These are phyloP conservation scores for Sebastes iracundus DNA, from an alignment of 2,797 vertebrate species.

Conservation along the genomic window DNA sequence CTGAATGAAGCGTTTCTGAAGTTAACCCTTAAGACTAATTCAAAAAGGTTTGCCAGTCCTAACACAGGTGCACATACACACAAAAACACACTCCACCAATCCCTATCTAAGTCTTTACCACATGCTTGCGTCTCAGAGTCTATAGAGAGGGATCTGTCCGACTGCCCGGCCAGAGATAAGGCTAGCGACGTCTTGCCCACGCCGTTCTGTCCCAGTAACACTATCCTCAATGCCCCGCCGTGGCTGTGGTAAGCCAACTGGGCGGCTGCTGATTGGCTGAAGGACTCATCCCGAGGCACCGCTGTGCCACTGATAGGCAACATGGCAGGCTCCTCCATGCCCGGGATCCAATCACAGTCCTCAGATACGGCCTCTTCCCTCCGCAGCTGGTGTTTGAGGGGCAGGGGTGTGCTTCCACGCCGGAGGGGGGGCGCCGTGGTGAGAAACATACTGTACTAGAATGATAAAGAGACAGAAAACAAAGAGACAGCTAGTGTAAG, in stretches of 20 bases:
- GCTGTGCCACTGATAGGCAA: conserved; percentile 77
- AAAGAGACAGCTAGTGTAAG: neutral
- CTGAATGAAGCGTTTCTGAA: neutral
- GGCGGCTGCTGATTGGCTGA: conserved; percentile 58
- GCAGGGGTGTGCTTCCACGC: conserved; percentile 90
- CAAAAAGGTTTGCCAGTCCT: neutral
- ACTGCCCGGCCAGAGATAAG: conserved; percentile 86
- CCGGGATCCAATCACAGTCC: conserved; percentile 84
- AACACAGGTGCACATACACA: neutral
- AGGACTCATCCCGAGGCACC: conserved; percentile 79
- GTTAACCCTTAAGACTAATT: neutral
- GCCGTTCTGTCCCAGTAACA: conserved; percentile 90
- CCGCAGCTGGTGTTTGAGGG: conserved; percentile 89
- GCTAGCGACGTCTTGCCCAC: conserved; percentile 92
- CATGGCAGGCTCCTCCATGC: conserved; percentile 73
- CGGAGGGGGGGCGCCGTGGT: conserved; percentile 83
- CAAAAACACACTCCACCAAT: conserved; percentile 7
- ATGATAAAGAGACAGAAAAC: conserved; percentile 33
- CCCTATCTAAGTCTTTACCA: conserved; percentile 72
- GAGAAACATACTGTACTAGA: conserved; percentile 84
- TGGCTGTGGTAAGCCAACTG: conserved; percentile 71
- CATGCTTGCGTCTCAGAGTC: conserved; percentile 84
- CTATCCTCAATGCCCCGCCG: conserved; percentile 80
- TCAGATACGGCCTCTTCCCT: conserved; percentile 87
- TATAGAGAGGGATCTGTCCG: conserved; percentile 84